These are phyloP conservation scores for Melieria omissa DNA, from an alignment of 2,888 invertebrate genomes.

Conservation along the genomic window DNA sequence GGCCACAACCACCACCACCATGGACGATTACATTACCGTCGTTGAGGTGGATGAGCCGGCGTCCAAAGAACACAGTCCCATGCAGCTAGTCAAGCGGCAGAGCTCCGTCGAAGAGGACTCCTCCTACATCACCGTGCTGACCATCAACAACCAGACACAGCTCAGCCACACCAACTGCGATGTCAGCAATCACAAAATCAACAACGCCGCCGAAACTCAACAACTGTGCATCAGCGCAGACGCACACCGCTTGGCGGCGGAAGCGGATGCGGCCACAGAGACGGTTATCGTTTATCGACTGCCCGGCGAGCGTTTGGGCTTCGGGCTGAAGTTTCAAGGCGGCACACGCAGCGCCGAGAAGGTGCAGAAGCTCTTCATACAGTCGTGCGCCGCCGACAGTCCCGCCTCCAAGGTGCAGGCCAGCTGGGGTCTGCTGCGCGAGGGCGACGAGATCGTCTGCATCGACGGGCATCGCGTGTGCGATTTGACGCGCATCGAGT, in stretches of 20 bases:
- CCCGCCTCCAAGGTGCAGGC: conserved; percentile 86
- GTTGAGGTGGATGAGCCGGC: conserved; percentile 71
- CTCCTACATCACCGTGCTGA: conserved; percentile 72
- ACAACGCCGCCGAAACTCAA: conserved; percentile 39
- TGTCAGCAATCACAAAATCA: conserved; percentile 43
- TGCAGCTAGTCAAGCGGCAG: conserved; percentile 52
- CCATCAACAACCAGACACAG: conserved; percentile 68
- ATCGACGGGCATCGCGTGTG: conserved; percentile 85
- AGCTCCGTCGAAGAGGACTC: conserved; percentile 60
- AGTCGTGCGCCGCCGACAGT: conserved; percentile 88
- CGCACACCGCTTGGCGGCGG: conserved; percentile 17
- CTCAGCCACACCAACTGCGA: conserved; percentile 47
- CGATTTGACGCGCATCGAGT: conserved; percentile 86
- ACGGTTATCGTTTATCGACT: conserved; percentile 85
- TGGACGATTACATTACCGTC: conserved; percentile 71
- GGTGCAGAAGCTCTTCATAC: conserved; percentile 85
- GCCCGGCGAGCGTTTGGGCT: conserved; percentile 89
- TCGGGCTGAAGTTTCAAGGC: conserved; percentile 92
- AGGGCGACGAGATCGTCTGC: conserved; percentile 89
- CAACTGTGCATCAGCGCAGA: conserved; percentile 22
- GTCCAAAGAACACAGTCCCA: conserved; percentile 61
- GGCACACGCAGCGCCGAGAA: conserved; percentile 84
- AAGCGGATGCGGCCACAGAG: conserved; percentile 69
- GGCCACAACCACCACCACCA: conserved; percentile 31
- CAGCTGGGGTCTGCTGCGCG: conserved; percentile 85